These are phyloP conservation scores for Odontamblyopus lacepedii DNA, from an alignment of 2,797 vertebrate genomes.

Conservation along the genomic window DNA sequence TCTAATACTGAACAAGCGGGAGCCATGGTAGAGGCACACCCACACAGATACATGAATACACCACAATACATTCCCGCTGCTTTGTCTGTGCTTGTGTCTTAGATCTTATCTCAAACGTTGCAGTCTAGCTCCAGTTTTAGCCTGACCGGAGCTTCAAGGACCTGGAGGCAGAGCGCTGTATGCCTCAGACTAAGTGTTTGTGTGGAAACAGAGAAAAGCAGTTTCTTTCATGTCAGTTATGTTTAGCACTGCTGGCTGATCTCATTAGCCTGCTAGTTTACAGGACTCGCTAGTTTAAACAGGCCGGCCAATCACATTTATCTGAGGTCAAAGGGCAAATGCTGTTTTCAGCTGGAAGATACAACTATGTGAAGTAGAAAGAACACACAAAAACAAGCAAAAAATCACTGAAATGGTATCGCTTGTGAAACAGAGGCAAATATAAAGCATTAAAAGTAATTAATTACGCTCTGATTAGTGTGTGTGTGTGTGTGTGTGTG, in stretches of 20 bases:
- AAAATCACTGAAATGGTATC: not conserved
- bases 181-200: not conserved
- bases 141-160: conserved; percentile 31
- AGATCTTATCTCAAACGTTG: not conserved
- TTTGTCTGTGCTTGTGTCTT: not conserved
- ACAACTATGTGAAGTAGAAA: conserved; percentile 11
- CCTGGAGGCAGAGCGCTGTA: not conserved
- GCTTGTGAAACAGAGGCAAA: not conserved
- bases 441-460: conserved; percentile 8
- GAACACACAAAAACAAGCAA: not conserved
- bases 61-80: not conserved
- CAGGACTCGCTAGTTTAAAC: conserved; percentile 8
- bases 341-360: conserved; percentile 34
- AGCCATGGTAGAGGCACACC: conserved; percentile 29
- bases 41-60: conserved; percentile 17
- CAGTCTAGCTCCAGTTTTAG: conserved; percentile 14
- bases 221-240: conserved; percentile 60
- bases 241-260: conserved; percentile 52
- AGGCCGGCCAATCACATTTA: conserved; percentile 48
- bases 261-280: conserved; percentile 46
- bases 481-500: not conserved
- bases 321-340: conserved; percentile 45
- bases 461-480: not conserved
- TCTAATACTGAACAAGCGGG: conserved; percentile 62
- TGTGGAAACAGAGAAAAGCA: conserved; percentile 32